These are phyloP conservation scores for Aphelocoma californica DNA, from an alignment of 2,797 vertebrate genomes.

Conservation along the genomic window DNA sequence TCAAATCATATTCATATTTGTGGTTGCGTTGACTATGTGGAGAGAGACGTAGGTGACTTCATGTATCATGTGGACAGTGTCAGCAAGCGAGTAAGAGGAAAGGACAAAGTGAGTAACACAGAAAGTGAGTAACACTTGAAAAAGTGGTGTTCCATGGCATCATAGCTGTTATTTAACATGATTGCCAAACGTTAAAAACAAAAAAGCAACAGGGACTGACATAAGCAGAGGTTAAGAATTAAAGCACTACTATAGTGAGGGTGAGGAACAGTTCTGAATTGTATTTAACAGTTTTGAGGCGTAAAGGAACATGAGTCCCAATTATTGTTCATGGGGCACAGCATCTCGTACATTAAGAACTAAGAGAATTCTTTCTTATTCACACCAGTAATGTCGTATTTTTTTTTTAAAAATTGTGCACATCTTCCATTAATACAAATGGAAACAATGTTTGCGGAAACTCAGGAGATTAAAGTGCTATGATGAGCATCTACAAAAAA, in stretches of 20 bases:
- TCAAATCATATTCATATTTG: background rate
- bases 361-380: background rate
- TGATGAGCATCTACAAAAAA: background rate
- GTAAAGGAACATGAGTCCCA: background rate
- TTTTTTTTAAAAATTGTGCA: background rate
- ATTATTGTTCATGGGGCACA: fast-evolving
- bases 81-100: background rate
- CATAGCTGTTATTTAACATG: background rate
- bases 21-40: background rate
- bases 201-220: background rate
- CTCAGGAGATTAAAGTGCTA: background rate
- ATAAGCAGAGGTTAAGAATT: background rate
- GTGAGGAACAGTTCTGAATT: background rate
- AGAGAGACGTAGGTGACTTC: background rate
- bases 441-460: background rate
- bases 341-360: background rate
- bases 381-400: background rate
- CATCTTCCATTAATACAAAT: background rate
- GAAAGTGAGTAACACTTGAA: background rate
- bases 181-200: background rate
- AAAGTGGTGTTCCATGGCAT: background rate
- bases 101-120: background rate
- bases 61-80: background rate
- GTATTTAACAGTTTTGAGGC: background rate
- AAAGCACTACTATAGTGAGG: background rate